phyloP scores from a whole-genome alignment of 2,888 invertebrate genomes.

The Hypomecis punctinalis region DNA sequence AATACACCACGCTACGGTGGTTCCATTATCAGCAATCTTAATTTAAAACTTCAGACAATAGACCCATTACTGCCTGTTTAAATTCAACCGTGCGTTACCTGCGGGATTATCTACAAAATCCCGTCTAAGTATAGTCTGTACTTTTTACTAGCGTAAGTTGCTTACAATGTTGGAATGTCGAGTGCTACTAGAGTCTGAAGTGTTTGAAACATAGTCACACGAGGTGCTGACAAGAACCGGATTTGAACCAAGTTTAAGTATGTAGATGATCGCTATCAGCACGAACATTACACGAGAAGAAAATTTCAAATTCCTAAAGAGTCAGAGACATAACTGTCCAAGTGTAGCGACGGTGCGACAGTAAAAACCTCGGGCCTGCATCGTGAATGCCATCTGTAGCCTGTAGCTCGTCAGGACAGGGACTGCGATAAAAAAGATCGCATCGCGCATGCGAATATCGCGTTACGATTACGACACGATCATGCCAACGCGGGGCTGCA shows the following conservation, averaged over 20 bases:
- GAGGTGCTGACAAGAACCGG: constrained; percentile 28
- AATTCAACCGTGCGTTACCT: constrained; percentile 40
- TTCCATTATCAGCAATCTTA: constrained; percentile 47
- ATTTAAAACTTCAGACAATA: constrained; percentile 54
- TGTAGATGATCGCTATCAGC: constrained; percentile 49
- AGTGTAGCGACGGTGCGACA: constrained; percentile 56
- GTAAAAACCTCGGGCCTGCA: constrained; percentile 69
- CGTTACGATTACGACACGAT: constrained; percentile 53
- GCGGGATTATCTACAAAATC: constrained; percentile 49
- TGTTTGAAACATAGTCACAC: constrained; percentile 18
- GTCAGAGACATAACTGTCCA: constrained; percentile 66
- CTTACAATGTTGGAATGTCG: background rate
- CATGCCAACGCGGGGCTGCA: constrained; percentile 54
- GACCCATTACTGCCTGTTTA: constrained; percentile 52
- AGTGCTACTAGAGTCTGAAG: constrained; percentile 6
- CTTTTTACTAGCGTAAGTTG: constrained; percentile 9
- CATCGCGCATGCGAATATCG: constrained; percentile 68
- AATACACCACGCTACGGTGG: constrained; percentile 53
- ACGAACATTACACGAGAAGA: constrained; percentile 52
- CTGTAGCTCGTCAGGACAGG: constrained; percentile 65
- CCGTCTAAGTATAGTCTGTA: constrained; percentile 3
- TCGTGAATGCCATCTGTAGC: constrained; percentile 70
- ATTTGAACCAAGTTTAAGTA: constrained; percentile 21
- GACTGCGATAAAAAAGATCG: constrained; percentile 69
- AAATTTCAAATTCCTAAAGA: constrained; percentile 59